Conservation (phyloP, 2,113 vertebrate species). For the Chascanopsetta lugubris region DNA sequence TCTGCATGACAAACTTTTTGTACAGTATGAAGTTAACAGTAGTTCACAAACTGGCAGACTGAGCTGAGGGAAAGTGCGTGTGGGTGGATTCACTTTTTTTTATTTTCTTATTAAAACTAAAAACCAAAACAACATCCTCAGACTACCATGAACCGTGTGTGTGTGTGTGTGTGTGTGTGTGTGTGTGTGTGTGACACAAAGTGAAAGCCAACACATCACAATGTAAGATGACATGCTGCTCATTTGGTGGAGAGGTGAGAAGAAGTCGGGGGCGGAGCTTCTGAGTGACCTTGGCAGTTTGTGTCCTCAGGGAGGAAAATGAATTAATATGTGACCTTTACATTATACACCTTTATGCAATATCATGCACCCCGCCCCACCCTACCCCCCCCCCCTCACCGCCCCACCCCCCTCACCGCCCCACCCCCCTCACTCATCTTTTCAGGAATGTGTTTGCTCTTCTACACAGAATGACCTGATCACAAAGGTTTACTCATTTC, state of each 20-base stretch:
- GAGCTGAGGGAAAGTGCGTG: conserved; percentile 8
- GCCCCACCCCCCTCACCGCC: conserved; percentile 15
- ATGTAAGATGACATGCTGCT: conserved; percentile 69
- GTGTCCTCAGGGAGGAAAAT: conserved; percentile 42
- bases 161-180: too few relatives aligned
- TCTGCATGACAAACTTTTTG: neutral
- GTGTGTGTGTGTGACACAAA: too few relatives aligned
- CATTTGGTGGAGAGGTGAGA: conserved; percentile 73
- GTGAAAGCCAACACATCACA: conserved; percentile 39
- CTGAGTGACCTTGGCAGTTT: conserved; percentile 65
- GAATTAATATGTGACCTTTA: conserved; percentile 76
- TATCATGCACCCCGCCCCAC: too few relatives aligned
- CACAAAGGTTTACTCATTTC: neutral
- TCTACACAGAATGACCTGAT: neutral
- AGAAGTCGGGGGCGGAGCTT: conserved; percentile 51
- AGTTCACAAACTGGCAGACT: conserved; percentile 21
- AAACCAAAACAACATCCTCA: conserved; percentile 24
- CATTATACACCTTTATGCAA: conserved; percentile 25
- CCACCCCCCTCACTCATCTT: conserved; percentile 11
- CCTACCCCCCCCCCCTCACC: conserved; percentile 7
- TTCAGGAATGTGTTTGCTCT: conserved; percentile 14
- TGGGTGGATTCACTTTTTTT: neutral
- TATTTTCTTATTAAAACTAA: conserved; percentile 18
- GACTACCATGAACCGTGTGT: too few relatives aligned
- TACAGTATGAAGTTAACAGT: conserved; percentile 17